phyloP scores from a whole-genome alignment of 2,113 vertebrate genomes.

The Onychostoma macrolepis region DNA sequence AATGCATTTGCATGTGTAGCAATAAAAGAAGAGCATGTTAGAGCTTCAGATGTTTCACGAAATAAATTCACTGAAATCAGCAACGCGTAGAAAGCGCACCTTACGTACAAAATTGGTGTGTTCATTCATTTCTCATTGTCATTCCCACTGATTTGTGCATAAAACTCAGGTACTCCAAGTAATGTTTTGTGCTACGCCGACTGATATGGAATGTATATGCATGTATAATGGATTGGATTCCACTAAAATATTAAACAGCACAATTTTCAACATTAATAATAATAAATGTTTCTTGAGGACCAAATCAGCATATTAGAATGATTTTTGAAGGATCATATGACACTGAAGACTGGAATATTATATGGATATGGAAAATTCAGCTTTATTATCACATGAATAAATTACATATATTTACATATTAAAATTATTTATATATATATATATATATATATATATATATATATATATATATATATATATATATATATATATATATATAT shows the following conservation, averaged over 20 bases:
- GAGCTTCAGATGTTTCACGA: slow-evolving; percentile 6
- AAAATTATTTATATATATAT: too few species aligned
- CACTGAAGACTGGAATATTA: background rate
- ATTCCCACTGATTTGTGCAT: background rate
- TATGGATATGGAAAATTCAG: too few species aligned
- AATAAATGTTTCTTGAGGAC: background rate
- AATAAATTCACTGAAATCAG: background rate
- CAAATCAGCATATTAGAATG: background rate
- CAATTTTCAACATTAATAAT: background rate
- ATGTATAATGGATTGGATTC: background rate
- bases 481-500: too few species aligned
- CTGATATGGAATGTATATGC: background rate
- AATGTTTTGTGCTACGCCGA: background rate
- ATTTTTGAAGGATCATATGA: background rate
- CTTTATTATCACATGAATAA: too few species aligned
- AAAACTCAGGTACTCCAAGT: background rate
- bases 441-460: too few species aligned
- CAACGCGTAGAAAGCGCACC: background rate
- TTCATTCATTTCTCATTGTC: background rate
- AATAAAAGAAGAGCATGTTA: slow-evolving; percentile 45
- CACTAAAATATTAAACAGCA: background rate
- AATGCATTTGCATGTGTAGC: slow-evolving; percentile 41
- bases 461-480: too few species aligned
- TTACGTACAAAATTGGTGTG: background rate
- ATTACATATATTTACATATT: too few species aligned